Percentiles rank a stretch among this genome's conserved stretches.
Evolutionary conservation across 2,888 invertebrate species (phyloP).

Genomic region (Drosophila kambysellisi): DNA sequence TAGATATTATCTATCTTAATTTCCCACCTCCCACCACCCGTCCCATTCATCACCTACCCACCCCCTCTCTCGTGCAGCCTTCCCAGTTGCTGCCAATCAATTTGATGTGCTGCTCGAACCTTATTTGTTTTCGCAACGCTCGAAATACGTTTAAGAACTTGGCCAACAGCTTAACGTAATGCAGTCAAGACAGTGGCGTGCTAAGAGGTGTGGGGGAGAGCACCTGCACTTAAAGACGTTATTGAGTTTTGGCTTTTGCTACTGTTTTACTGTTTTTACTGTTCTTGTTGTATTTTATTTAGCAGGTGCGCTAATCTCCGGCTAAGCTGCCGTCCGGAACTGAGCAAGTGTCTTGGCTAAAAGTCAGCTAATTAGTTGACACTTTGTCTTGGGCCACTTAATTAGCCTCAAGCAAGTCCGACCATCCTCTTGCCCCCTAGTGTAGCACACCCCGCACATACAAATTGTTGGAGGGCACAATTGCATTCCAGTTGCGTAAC

Average conservation of each 20-base stretch:
- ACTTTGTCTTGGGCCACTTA: conserved; percentile 77
- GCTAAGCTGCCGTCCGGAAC: conserved; percentile 63
- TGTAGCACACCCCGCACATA: conserved; percentile 74
- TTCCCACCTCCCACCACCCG: not conserved
- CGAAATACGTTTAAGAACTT: conserved; percentile 67
- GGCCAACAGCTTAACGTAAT: conserved; percentile 60
- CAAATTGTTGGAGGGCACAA: conserved; percentile 76
- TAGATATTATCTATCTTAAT: not conserved
- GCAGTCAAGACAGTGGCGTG: not conserved
- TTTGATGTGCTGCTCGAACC: conserved; percentile 22
- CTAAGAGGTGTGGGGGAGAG: not conserved
- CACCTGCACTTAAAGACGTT: conserved; percentile 61
- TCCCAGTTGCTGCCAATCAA: conserved; percentile 4
- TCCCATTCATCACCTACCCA: not conserved
- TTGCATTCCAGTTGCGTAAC: conserved; percentile 79
- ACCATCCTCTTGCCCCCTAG: conserved; percentile 8
- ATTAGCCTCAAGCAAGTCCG: conserved; percentile 50
- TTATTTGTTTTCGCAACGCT: conserved; percentile 7
- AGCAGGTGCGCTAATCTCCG: conserved; percentile 75
- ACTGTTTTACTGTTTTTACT: conserved; percentile 43
- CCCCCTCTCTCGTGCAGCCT: not conserved
- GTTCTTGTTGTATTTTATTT: conserved; percentile 45
- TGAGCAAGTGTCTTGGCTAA: conserved; percentile 55
- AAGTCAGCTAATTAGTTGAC: conserved; percentile 78
- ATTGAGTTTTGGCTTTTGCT: conserved; percentile 54